phyloP scores from a whole-genome alignment of 2,113 vertebrate species.

The Tringa solitaria region DNA sequence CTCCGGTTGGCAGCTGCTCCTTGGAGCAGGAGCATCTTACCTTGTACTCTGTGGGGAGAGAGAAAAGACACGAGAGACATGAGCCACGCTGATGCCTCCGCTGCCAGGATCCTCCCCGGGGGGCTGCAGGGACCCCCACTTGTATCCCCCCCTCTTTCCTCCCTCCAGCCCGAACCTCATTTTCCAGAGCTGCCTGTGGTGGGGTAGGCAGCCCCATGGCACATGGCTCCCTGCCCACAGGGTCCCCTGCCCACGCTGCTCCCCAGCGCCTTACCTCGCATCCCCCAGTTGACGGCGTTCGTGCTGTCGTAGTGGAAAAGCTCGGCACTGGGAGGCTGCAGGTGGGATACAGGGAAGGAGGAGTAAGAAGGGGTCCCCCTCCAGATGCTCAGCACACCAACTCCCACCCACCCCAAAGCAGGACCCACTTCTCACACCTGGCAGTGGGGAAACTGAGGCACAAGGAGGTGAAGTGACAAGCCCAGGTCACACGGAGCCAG shows the following conservation, averaged over 20 bases:
- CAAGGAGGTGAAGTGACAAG: neutral
- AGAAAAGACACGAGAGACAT: constrained; percentile 4
- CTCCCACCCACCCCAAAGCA: neutral
- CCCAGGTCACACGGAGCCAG: neutral
- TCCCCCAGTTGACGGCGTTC: constrained; percentile 93
- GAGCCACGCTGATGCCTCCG: neutral
- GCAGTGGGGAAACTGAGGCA: neutral
- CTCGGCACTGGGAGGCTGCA: constrained; percentile 85
- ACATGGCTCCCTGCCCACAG: neutral
- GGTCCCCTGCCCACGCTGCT: neutral
- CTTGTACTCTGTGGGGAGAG: constrained; percentile 87
- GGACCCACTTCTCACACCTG: neutral
- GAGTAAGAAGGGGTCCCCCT: neutral
- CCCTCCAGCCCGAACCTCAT: neutral
- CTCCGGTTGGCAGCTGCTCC: neutral
- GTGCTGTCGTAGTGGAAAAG: constrained; percentile 94
- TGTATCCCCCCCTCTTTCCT: too few relatives aligned
- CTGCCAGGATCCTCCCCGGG: neutral
- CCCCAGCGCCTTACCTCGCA: constrained; percentile 80
- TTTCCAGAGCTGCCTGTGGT: neutral
- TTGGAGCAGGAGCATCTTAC: constrained; percentile 70
- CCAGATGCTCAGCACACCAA: neutral
- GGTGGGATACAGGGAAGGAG: neutral
- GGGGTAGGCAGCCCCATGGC: fast-evolving
- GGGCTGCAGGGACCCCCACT: fast-evolving